Evolutionary conservation across 92 coral and sea anemone genomes (phyloP).

Genomic region (Diadumene lineata): DNA sequence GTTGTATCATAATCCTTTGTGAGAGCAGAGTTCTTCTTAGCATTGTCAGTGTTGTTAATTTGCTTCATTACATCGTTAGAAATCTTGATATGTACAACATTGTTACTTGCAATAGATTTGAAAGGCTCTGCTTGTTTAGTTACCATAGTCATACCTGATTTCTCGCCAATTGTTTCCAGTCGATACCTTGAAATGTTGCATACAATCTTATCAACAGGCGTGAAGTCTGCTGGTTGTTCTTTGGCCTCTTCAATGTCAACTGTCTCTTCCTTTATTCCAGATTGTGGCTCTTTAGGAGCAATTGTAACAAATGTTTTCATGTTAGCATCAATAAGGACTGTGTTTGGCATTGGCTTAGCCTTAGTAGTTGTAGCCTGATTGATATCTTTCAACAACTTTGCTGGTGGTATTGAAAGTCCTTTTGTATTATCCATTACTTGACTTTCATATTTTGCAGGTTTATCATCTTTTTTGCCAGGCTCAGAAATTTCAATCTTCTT

Average conservation of each 20-base stretch:
- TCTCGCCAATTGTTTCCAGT: conserved; percentile 25
- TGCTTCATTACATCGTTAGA: conserved; percentile 55
- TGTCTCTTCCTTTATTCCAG: not conserved
- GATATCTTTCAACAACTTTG: too few relatives aligned
- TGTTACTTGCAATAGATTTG: conserved; percentile 73
- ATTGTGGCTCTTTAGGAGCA: conserved; percentile 2
- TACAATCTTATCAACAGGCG: conserved; percentile 52
- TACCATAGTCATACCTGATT: conserved; percentile 47
- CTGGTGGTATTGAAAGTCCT: too few relatives aligned
- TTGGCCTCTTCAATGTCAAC: conserved; percentile 16
- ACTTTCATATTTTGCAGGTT: too few relatives aligned
- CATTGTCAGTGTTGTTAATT: not conserved
- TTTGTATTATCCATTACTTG: too few relatives aligned
- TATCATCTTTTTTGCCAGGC: too few relatives aligned
- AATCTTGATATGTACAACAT: conserved; percentile 74
- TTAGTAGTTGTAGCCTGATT: not conserved
- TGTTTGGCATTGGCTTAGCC: not conserved
- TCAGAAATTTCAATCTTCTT: too few relatives aligned
- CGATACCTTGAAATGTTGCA: conserved; percentile 69
- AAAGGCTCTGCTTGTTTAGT: conserved; percentile 46
- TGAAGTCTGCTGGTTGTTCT: not conserved
- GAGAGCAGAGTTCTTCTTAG: too few relatives aligned
- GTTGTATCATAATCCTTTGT: too few relatives aligned
- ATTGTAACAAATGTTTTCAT: conserved; percentile 23
- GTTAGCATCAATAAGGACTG: not conserved